Evolutionary conservation across 2,888 invertebrate genomes (phyloP).

Genomic region (Trissoscelio sp.): DNA sequence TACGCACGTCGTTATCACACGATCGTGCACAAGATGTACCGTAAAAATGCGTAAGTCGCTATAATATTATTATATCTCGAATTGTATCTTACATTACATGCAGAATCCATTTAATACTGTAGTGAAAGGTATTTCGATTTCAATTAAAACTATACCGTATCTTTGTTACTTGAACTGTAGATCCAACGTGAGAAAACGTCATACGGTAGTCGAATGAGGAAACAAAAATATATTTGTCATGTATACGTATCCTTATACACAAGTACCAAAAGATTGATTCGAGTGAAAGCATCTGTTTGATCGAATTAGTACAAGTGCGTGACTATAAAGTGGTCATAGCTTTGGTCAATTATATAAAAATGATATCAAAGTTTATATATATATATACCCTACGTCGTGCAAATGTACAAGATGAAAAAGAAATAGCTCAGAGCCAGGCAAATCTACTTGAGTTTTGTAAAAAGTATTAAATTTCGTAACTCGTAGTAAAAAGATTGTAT

Average conservation of each 20-base stretch:
- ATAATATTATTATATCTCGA: constrained; percentile 27
- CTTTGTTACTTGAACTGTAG: neutral
- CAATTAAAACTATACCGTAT: constrained; percentile 26
- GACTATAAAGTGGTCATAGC: constrained; percentile 52
- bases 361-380: constrained; percentile 56
- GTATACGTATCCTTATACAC: constrained; percentile 29
- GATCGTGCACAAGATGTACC: constrained; percentile 26
- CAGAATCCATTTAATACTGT: constrained; percentile 60
- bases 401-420: constrained; percentile 58
- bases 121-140: constrained; percentile 48
- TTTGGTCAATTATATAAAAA: constrained; percentile 61
- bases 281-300: constrained; percentile 26
- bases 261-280: constrained; percentile 47
- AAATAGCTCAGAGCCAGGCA: constrained; percentile 55
- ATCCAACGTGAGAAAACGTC: constrained; percentile 20
- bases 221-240: constrained; percentile 38
- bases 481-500: constrained; percentile 62
- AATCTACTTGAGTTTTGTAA: constrained; percentile 56
- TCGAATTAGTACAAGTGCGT: constrained; percentile 43
- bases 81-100: constrained; percentile 56
- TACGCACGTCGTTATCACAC: constrained; percentile 24
- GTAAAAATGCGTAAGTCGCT: constrained; percentile 46
- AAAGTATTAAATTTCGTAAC: constrained; percentile 61
- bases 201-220: constrained; percentile 28
- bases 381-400: constrained; percentile 47